Evolutionary conservation across 2,888 invertebrate species (phyloP), one percentile per base, ranked within the genome.

Genomic region (Pinctada fucata): DNA sequence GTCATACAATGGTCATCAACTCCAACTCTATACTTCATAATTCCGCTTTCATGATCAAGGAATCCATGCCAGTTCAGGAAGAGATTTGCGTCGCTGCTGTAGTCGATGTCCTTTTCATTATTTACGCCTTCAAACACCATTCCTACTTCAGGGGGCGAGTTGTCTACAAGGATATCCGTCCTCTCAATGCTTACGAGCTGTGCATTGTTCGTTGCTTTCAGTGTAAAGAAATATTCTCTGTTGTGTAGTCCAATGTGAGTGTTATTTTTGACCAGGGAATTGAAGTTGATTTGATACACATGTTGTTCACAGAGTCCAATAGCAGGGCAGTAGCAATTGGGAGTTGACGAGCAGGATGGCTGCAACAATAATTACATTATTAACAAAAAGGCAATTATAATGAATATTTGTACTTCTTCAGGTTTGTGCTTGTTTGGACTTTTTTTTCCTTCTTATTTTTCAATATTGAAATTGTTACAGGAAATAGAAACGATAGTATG

Each of bases 1-100:
- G 58, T n/a, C 52, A 81, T 45, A 64, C 81, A 81, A 6, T 63
- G 47, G 0, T 13, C 6, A 47, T 75, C 64, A 10, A 79, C 16
- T 4, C 70, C 81, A 2, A 81, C 70, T 13, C 71, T 64, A 68
- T 79, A 83, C 8, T 71, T 65, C 8, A 63, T 71, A 8, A 83
- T 81, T 4, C 79, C 83, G 72, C 81, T 81, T 51, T 83, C 83
- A 13, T 81, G 81, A 51, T 83, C 83, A 51, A 81, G 48, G 71
- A 83, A 83, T 13, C 83, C 83, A 2, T 66, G 51, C 81, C 79
- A 81, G 65, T 76, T 70, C 6, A 76, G 71, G 3, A 45, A 58
- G 1, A 81, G 6, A 6, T 45, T n/a, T 16, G 45, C 69, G 2
- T 71, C 65, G 47, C 72, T 70, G 52, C 76, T 79, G 72, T 78